Evolutionary conservation across 1,140 invertebrate genomes (phyloP), one percentile per base, ranked within the genome.

Genomic region (Melanaphis sacchari): DNA sequence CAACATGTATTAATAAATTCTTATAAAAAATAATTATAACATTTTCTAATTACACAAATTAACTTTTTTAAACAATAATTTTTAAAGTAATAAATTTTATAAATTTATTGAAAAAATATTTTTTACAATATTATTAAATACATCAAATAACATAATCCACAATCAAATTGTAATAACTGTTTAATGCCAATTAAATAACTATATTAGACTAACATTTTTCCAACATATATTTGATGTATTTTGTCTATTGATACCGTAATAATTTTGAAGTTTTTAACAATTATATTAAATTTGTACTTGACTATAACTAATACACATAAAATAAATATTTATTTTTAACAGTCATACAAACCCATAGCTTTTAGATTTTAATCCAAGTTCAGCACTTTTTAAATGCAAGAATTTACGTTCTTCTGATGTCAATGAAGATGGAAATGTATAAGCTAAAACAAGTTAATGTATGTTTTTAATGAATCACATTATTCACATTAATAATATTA

Each of bases 311-410:
- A 66, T 52, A 22, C 22, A 52, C 22, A 6, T 52, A 52, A 52
- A 24, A 52, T 52, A 22, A 52, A 52, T 24, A 52, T 52, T 26
- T 76, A 85, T n/a, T 85, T 85, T 52, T 0, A 31, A 59, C 7
- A 43, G 4, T 46, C 40, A 24, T 46, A 91, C 91, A 85, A 40
- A 85, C 91, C 91, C 91, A 54, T 93, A 49, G 26, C 91, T 93
- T 93, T 93, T 93, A 52, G 91, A 52, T 54, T 93, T 93, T 93
- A 93, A 84, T 54, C 91, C 91, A 82, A 93, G 81, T n/a, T 93
- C 91, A 40, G 91, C 91, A 93, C 91, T 49, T 52, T 93, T 93
- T 84, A 93, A 49, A 38, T 93, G 91, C 41, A 93, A 93, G 26
- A 85, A 93, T 54, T 93, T 93, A 36, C 91, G 91, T 52, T 93